Conservation (phyloP, 1,140 invertebrate genomes). For the Heliconius congener region DNA sequence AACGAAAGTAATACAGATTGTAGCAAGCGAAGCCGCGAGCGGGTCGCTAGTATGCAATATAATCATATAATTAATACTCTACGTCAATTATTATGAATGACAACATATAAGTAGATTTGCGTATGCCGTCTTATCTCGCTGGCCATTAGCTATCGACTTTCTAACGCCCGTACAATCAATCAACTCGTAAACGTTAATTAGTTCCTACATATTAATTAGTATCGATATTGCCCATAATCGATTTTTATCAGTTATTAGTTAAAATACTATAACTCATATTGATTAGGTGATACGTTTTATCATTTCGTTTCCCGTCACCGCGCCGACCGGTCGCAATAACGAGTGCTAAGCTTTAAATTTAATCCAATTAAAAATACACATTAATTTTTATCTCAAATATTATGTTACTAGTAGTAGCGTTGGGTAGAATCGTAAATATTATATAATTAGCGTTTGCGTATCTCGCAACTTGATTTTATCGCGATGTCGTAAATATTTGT, state of each 20-base stretch:
- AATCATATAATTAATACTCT: constrained; percentile 15
- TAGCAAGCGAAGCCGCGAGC: too few relatives aligned
- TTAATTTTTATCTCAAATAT: constrained; percentile 18
- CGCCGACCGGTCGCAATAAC: constrained; percentile 10
- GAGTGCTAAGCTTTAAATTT: constrained; percentile 16
- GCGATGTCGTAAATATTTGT: constrained; percentile 6
- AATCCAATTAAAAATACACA: constrained; percentile 23
- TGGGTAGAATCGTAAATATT: constrained; percentile 9
- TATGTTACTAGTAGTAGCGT: constrained; percentile 16
- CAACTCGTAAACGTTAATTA: constrained; percentile 39
- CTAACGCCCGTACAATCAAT: constrained; percentile 35
- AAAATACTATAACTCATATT: constrained; percentile 24
- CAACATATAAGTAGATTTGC: constrained; percentile 18
- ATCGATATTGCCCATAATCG: constrained; percentile 36
- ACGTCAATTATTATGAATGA: constrained; percentile 26
- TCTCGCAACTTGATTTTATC: constrained; percentile 15
- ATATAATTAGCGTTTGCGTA: constrained; percentile 19
- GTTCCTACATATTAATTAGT: constrained; percentile 39
- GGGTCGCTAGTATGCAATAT: too few relatives aligned
- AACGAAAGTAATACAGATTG: too few relatives aligned
- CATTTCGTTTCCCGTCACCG: constrained; percentile 18
- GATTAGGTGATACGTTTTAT: constrained; percentile 16
- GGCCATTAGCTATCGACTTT: constrained; percentile 27
- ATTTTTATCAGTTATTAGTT: constrained; percentile 28
- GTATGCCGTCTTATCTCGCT: constrained; percentile 14